These are phyloP conservation scores for Chionis minor DNA, from an alignment of 2,113 vertebrate genomes.

Conservation along the genomic window DNA sequence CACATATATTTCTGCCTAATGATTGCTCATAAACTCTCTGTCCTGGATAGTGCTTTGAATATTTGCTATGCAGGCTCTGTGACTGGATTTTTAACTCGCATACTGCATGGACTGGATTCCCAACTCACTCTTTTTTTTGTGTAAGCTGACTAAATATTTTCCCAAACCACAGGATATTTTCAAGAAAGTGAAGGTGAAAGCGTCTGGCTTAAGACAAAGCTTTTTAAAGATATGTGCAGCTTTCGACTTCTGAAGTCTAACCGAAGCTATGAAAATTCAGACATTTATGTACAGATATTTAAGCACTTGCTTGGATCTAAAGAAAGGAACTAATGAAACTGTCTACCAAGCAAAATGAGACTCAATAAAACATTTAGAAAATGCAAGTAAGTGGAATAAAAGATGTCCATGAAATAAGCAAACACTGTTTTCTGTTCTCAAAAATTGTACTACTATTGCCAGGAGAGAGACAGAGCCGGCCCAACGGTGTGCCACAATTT, in stretches of 20 bases:
- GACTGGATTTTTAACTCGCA: constrained; percentile 9
- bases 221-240: background rate
- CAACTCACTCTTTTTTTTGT: background rate
- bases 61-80: background rate
- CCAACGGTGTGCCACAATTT: background rate
- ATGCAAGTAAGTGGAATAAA: background rate
- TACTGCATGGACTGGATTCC: background rate
- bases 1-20: constrained; percentile 46
- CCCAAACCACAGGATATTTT: background rate
- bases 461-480: background rate
- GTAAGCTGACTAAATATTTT: background rate
- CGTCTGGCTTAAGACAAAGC: background rate
- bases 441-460: background rate
- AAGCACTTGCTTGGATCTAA: background rate
- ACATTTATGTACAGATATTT: background rate
- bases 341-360: background rate
- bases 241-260: background rate
- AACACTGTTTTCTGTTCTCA: background rate
- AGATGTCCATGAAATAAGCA: background rate
- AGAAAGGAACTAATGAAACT: background rate
- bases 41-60: constrained; percentile 4
- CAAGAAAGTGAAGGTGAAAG: background rate
- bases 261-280: background rate
- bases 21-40: constrained; percentile 14
- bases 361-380: background rate